These are phyloP conservation scores for Paralichthys olivaceus DNA, from an alignment of 2,113 vertebrate genomes.

Conservation along the genomic window DNA sequence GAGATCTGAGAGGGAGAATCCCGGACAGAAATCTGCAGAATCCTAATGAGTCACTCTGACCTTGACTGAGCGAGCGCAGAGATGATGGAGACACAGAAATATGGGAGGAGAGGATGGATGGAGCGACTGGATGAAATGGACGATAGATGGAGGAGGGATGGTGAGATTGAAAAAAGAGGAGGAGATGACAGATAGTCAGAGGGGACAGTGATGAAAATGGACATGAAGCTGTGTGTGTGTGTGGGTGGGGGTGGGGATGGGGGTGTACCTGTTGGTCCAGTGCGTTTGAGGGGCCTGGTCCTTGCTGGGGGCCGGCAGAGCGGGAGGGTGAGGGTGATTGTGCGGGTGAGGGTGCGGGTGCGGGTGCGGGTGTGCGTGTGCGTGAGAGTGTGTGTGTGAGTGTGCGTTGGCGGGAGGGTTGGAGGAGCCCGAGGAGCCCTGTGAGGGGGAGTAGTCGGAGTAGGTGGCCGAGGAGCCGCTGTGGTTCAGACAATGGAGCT, in stretches of 20 bases:
- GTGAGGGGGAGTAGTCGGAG: conserved; percentile 98
- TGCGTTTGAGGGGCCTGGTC: conserved; percentile 93
- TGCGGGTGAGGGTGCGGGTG: conserved; percentile 61
- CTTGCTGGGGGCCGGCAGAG: conserved; percentile 90
- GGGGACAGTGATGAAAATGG: conserved; percentile 22
- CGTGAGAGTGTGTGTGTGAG: conserved; percentile 63
- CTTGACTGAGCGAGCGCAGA: conserved; percentile 53
- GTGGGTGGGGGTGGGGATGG: conserved; percentile 15
- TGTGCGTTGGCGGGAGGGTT: conserved; percentile 87
- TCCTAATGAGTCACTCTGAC: conserved; percentile 67
- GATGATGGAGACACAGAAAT: conserved; percentile 43
- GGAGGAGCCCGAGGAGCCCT: conserved; percentile 97
- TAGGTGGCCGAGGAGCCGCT: conserved; percentile 99
- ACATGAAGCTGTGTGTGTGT: conserved; percentile 3
- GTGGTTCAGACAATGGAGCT: conserved; percentile 98
- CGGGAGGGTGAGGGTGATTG: conserved; percentile 73
- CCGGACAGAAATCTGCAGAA: conserved; percentile 44
- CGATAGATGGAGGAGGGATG: conserved; percentile 36
- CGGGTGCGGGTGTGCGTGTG: conserved; percentile 68
- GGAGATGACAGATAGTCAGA: conserved; percentile 33
- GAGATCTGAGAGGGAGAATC: conserved; percentile 24
- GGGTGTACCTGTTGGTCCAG: conserved; percentile 95
- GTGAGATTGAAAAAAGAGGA: conserved; percentile 17
- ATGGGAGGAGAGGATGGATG: conserved; percentile 30
- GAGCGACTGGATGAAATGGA: conserved; percentile 21